Base-by-base conservation (phyloP, 2,888 invertebrate species). In the Nemotelus pantherinus region DNA sequence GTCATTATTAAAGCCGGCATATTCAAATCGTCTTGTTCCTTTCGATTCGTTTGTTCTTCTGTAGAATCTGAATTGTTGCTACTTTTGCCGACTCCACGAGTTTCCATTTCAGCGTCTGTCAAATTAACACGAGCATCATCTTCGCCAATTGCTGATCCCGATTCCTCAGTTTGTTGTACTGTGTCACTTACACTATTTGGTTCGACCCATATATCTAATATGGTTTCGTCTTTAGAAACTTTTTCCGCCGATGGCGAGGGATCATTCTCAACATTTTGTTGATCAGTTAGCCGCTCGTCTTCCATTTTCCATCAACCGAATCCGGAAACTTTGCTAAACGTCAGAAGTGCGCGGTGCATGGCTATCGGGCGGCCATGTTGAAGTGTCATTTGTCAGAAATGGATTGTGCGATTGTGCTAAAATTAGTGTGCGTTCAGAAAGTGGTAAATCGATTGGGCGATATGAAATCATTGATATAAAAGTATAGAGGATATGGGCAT, bases 281-380 rank as follows among this genome's bases (percentile, higher is more conserved):
- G 5, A 9, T 48, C 50, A 39, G 41, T 48, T 60, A 43, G 7
- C 10, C 10, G 47, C 41, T 60, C 60, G 63, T 48, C 63, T 43
- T 74, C 74, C 74, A 74, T 74, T 74, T 74, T 74, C 57, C 74
- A 74, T 74, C 48, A 47, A 48, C 43, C 6, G 43, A 39, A 39
- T 25, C 44, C 25, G 44, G 5, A 57, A 44, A 47, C 45, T 50
- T 74, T 60, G 3, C 9, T n/a, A 63, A 60, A 63, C 43, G 63
- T 63, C 48, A 63, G 43, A 63, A 74, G 41, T 39, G 9, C 63
- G 74, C 60, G 63, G 63, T 74, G 58, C 58, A 45, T 60, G 44
- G 57, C 57, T 43, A 44, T 7, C 48, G 5, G 68, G 47, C 70
- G 70, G 70, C 70, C 70, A 70, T 70, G 50, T 70, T 70, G 39